Percentiles rank a stretch among this genome's conserved stretches.
Evolutionary conservation across 1,140 invertebrate species (phyloP).

Genomic region (Megalonaias nervosa): DNA sequence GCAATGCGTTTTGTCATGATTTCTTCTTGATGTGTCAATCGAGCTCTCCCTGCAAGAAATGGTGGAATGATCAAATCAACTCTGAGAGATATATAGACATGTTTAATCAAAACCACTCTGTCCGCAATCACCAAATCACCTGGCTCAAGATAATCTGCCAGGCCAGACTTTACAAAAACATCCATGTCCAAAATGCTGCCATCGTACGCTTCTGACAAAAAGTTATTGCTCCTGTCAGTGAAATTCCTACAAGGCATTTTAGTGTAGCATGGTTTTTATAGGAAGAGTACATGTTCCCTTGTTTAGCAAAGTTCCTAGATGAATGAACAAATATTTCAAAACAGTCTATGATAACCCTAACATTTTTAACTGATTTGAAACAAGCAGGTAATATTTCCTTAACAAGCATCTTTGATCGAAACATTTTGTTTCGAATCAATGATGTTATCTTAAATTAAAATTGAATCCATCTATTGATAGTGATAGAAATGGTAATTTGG

Average conservation of each 20-base stretch:
- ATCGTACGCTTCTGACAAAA: constrained; percentile 48
- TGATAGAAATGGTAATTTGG: constrained; percentile 1
- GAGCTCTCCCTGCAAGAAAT: no score
- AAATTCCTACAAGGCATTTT: constrained; percentile 33
- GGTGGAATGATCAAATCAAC: constrained; percentile 41
- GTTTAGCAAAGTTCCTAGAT: no score
- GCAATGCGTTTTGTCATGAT: constrained; percentile 27
- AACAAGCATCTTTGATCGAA: constrained; percentile 6
- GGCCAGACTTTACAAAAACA: constrained; percentile 51
- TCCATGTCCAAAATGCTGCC: constrained; percentile 51
- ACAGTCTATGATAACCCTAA: constrained; percentile 25
- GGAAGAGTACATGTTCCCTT: no score
- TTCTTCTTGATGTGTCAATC: constrained; percentile 25
- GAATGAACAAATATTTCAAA: constrained; percentile 21
- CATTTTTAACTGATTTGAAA: constrained; percentile 25
- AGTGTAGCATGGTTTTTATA: no score
- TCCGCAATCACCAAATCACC: constrained; percentile 45
- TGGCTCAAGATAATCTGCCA: constrained; percentile 43
- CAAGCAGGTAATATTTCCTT: constrained; percentile 4
- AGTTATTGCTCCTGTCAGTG: no score
- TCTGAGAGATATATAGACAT: constrained; percentile 13
- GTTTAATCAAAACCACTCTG: constrained; percentile 37
- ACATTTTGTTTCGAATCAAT: constrained; percentile 14
- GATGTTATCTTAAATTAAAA: no score
- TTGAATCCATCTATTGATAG: constrained; percentile 25